phyloP scores from a whole-genome alignment of 2,113 vertebrate species.

The Bubo scandiacus region DNA sequence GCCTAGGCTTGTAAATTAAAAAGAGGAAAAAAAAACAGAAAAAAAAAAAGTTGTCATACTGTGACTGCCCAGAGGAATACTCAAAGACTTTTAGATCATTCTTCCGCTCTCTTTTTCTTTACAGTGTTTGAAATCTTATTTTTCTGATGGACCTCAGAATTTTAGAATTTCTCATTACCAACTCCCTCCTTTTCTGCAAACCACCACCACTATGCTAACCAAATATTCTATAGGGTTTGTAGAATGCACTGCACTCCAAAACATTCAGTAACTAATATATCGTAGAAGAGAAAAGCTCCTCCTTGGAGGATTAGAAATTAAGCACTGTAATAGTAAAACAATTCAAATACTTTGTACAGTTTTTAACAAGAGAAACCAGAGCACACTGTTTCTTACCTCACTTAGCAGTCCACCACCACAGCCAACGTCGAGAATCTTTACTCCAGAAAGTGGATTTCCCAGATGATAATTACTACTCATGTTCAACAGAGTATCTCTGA shows the following conservation, averaged over 20 bases:
- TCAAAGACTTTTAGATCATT: not conserved
- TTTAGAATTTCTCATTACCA: not conserved
- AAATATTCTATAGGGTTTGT: not conserved
- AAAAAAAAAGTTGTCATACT: not conserved
- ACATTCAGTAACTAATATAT: not conserved
- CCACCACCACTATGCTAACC: not conserved
- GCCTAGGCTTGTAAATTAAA: not conserved
- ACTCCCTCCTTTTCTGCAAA: not conserved
- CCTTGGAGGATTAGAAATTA: not conserved
- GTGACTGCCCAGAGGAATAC: not conserved
- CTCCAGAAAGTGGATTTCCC: conserved; percentile 83
- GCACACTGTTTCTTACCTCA: conserved; percentile 77
- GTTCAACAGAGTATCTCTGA: conserved; percentile 91
- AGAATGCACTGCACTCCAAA: not conserved
- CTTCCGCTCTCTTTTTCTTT: not conserved
- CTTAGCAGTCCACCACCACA: conserved; percentile 92
- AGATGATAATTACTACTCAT: conserved; percentile 68
- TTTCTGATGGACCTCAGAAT: not conserved
- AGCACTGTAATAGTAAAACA: not conserved
- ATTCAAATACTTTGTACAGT: accelerated
- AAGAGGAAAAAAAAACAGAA: not conserved
- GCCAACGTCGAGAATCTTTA: conserved; percentile 90
- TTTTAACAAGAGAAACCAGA: not conserved
- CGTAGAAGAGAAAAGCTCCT: not conserved
- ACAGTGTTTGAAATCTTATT: not conserved